A percentile compares a stretch with the other conserved stretches of the same genome.
Conservation (phyloP, 2,113 vertebrate species). For the Apteryx owenii region DNA sequence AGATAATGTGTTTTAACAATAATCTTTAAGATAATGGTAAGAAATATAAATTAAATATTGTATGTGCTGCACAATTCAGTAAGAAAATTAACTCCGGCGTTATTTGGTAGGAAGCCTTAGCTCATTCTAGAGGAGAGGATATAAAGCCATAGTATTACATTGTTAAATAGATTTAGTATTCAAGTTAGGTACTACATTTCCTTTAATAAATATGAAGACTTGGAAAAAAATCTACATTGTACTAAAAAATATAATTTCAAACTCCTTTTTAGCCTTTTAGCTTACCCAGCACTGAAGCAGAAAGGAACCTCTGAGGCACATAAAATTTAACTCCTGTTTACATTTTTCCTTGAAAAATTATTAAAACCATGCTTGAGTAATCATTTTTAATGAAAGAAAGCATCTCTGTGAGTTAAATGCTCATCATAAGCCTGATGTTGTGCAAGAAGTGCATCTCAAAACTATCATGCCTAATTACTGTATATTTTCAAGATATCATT, state of each 20-base stretch:
- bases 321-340: conserved; percentile 2
- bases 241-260: not conserved
- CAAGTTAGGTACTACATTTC: not conserved
- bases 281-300: not conserved
- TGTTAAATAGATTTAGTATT: not conserved
- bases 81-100: not conserved
- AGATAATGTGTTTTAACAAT: not conserved
- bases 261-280: not conserved
- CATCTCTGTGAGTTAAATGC: not conserved
- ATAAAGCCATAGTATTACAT: not conserved
- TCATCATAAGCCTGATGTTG: not conserved
- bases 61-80: not conserved
- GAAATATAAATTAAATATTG: not conserved
- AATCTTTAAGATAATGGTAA: not conserved
- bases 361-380: not conserved
- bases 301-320: not conserved
- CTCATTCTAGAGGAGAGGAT: not conserved
- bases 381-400: conserved; percentile 39
- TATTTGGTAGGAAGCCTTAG: not conserved
- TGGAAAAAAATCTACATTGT: not conserved
- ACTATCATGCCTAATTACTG: conserved; percentile 14
- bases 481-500: not conserved
- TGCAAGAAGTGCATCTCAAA: conserved; percentile 21
- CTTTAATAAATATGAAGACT: conserved; percentile 5
- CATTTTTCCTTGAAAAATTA: not conserved